phyloP scores from a whole-genome alignment of 2,797 vertebrate species.

The Xiphorhynchus erythropygius region DNA sequence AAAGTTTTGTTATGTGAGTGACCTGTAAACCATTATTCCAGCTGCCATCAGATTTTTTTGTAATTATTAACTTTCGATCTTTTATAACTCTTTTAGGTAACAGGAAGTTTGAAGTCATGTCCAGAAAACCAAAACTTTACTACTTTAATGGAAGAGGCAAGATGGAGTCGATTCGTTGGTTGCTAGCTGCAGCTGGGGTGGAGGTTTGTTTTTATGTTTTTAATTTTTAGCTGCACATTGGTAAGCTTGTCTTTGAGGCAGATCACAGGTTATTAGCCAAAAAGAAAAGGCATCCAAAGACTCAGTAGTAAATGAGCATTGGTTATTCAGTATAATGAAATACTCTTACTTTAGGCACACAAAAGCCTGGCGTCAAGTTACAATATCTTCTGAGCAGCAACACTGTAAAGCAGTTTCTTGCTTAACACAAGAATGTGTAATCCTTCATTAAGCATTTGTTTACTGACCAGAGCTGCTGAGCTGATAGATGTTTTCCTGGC shows the following conservation, averaged over 20 bases:
- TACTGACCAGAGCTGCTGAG: not conserved
- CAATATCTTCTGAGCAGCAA: not conserved
- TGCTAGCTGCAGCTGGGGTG: slow-evolving; percentile 79
- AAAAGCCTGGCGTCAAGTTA: not conserved
- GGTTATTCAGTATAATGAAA: not conserved
- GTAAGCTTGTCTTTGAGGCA: not conserved
- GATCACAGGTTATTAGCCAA: not conserved
- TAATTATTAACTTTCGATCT: not conserved
- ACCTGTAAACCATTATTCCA: not conserved
- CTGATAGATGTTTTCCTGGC: not conserved
- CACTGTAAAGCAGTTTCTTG: not conserved
- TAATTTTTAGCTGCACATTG: not conserved
- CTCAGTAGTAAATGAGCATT: not conserved
- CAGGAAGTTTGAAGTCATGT: slow-evolving; percentile 69
- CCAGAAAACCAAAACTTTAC: slow-evolving; percentile 76
- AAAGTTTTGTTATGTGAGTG: not conserved
- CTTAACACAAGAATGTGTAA: not conserved
- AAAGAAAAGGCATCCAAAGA: not conserved
- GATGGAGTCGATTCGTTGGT: slow-evolving; percentile 87
- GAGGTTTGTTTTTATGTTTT: slow-evolving; percentile 71
- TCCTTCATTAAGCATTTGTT: not conserved
- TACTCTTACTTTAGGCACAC: not conserved
- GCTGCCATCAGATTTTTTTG: not conserved
- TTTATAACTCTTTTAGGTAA: slow-evolving; percentile 26
- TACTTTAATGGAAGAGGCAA: slow-evolving; percentile 86